Percentiles rank a stretch among this genome's conserved stretches.
phyloP scores from a whole-genome alignment of 2,113 vertebrate genomes.

The Oceanites oceanicus region DNA sequence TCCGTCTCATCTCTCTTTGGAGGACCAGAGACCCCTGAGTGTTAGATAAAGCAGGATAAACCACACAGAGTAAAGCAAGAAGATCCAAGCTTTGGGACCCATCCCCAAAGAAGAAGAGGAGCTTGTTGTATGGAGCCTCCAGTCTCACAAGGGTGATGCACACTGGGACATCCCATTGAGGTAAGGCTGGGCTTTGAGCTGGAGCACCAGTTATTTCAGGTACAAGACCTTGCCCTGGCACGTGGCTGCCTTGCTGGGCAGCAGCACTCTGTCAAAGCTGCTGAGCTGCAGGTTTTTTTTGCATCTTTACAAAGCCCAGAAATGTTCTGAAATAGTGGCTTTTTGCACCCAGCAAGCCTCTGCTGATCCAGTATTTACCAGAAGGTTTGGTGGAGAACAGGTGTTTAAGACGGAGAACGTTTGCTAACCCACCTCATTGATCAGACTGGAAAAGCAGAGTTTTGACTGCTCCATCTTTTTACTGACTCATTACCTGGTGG shows the following conservation, averaged over 20 bases:
- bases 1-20: not conserved
- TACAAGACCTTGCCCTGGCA: not conserved
- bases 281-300: not conserved
- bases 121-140: fast-evolving
- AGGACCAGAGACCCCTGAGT: not conserved
- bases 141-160: not conserved
- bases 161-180: not conserved
- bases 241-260: not conserved
- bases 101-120: not conserved
- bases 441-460: not conserved
- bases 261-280: not conserved
- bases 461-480: not conserved
- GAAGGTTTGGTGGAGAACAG: not conserved
- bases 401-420: not conserved
- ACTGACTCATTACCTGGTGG: not conserved
- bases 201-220: not conserved
- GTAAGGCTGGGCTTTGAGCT: not conserved
- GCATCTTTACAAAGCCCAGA: not conserved
- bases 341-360: not conserved
- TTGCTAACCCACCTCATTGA: not conserved
- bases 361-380: not conserved
- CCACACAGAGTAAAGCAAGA: not conserved
- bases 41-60: not conserved
- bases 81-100: not conserved
- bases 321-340: not conserved